phyloP scores from a whole-genome alignment of 35 echinoderm and acorn worm genomes.

The Amphiura filiformis region DNA sequence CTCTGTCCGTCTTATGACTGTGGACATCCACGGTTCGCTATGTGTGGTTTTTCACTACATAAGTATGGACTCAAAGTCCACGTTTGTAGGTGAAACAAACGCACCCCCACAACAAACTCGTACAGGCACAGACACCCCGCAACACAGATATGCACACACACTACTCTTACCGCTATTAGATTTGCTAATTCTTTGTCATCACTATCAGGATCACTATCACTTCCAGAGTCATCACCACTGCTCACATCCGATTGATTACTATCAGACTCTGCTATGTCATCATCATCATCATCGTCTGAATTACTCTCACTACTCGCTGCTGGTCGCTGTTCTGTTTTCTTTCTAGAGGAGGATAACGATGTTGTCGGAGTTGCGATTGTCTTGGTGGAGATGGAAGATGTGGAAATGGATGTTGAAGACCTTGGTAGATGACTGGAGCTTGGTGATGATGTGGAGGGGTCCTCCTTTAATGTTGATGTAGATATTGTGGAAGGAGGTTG shows the following conservation, averaged over 20 bases:
- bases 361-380: neutral
- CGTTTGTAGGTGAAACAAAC: no score
- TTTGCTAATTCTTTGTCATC: constrained; percentile 55
- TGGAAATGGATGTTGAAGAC: neutral
- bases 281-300: constrained; percentile 24
- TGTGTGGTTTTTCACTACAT: no score
- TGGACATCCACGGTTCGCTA: no score
- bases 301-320: constrained; percentile 13
- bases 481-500: neutral
- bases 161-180: constrained; percentile 29
- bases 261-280: constrained; percentile 32
- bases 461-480: no score
- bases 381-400: constrained; percentile 18
- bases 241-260: constrained; percentile 46
- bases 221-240: constrained; percentile 33
- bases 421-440: neutral
- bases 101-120: no score
- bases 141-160: no score
- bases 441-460: constrained; percentile 45
- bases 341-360: neutral
- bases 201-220: constrained; percentile 31
- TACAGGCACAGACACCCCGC: no score
- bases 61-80: no score
- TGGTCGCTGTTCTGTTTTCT: constrained; percentile 9
- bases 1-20: no score